Evolutionary conservation across 2,888 invertebrate genomes (phyloP), one percentile per base, ranked within the genome.

Genomic region (Andrena bicolor): DNA sequence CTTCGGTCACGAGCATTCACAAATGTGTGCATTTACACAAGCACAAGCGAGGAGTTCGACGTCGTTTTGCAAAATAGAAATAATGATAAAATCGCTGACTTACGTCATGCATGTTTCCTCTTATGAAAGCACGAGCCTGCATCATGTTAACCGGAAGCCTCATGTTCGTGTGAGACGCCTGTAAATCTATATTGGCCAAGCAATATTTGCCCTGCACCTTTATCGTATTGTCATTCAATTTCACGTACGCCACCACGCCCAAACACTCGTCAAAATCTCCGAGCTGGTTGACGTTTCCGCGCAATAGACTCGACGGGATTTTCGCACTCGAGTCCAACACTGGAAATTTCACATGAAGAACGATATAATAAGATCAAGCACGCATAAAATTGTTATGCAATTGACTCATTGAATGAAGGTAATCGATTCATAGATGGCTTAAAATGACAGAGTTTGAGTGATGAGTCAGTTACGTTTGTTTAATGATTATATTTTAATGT

Each of bases 321-420:
- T 96, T 96, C n/a, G 96, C 96, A 48, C 96, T 96, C 41, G 96
- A 95, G 93, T 96, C 96, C 90, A 96, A 94, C 96, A 97, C 96
- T 96, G 94, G 56, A 91, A 95, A 93, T 48, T 7, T 6, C 28
- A 6, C 69, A 53, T 58, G 20, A 60, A 72, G 80, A 92, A 90
- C 76, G 83, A 82, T 82, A 71, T 71, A 69, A 64, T 73, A 65
- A 41, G 56, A 70, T 26, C 26, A 23, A 10, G 23, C 10, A 26
- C 3, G 26, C 56, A 26, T 56, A 8, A 13, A 10, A 56, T 5
- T 26, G 13, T 0, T 56, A 56, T 56, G 56, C 56, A 56, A 56
- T 23, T 56, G 23, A 10, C 23, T 56, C 4, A 56, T 26, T 26
- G 26, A 10, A 20, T 26, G 13, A 20, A 10, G 2, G 10, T 26